A percentile compares a stretch with the other conserved stretches of the same genome.
Evolutionary conservation across 2,797 vertebrate genomes (phyloP).

Genomic region (Natrix natrix): DNA sequence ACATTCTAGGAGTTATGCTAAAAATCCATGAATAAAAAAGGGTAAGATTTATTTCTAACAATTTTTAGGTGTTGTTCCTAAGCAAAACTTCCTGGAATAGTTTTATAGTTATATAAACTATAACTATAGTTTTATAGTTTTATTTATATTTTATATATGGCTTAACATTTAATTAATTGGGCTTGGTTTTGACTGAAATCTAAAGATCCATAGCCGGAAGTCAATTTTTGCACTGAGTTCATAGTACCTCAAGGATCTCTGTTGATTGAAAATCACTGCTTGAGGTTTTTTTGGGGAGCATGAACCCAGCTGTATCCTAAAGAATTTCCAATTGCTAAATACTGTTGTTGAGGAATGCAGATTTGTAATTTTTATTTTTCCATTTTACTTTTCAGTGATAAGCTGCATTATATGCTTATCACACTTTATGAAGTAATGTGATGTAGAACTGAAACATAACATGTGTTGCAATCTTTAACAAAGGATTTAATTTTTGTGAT

Average conservation of each 20-base stretch:
- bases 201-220: not conserved
- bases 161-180: not conserved
- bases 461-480: not conserved
- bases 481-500: not conserved
- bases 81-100: not conserved
- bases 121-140: too few species aligned
- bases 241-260: not conserved
- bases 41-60: not conserved
- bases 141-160: not conserved
- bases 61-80: not conserved
- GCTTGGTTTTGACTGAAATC: not conserved
- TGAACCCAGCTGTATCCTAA: not conserved
- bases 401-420: not conserved
- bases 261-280: not conserved
- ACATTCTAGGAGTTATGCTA: not conserved
- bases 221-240: not conserved
- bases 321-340: not conserved
- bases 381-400: not conserved
- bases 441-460: not conserved
- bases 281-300: not conserved
- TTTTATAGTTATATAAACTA: not conserved
- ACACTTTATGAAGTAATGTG: not conserved
- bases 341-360: too few species aligned
- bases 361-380: not conserved
- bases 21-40: not conserved